Base-by-base conservation (phyloP, 2,888 invertebrate species). In the Asteroscopus sphinx region DNA sequence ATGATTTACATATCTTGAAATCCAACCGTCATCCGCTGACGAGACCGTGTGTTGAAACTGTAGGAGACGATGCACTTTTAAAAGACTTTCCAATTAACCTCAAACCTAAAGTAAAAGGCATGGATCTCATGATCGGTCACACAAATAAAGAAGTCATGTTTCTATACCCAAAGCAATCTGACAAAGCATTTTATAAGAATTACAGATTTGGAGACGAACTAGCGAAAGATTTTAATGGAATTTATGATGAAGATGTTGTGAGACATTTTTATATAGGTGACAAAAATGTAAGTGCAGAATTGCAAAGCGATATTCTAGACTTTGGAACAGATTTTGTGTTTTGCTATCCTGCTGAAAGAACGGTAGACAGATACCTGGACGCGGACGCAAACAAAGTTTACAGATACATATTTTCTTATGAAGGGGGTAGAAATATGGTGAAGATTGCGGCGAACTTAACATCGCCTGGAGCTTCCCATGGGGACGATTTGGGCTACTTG, bases 101-200 rank as follows among this genome's bases (percentile, higher is more conserved):
- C 8, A 16, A 49, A 36, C 71, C 67, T 15, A 41, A 65, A 37
- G 71, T 71, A 0, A 57, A 16, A 36, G 48, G 52, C 12, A 53
- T 67, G 58, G 71, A 70, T 17, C 45, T 67, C 9, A 71, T 67
- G 48, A 53, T 67, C 17, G 67, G 71, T 5, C 40, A 65, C 12
- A 49, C 58, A 11, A 49, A 57, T 11, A 70, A 70, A 37, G 67
- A 67, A 45, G 41, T 65, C 4, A 53, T 65, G 51, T 67, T 70
- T 35, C 0, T 58, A 6, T 71, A 65, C 15, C 71, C 71, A 9
- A 56, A 36, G 58, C 28, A 67, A 25, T 45, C 52, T 7, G 12
- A 65, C n/a, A 39, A 33, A 37, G 25, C 30, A 9, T 67, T 12
- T 7, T 71, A 71, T 30, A 45, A 48, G 1, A 57, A 65, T n/a